Evolutionary conservation across 2,888 invertebrate genomes (phyloP).

Genomic region (Halocaridina rubra): DNA sequence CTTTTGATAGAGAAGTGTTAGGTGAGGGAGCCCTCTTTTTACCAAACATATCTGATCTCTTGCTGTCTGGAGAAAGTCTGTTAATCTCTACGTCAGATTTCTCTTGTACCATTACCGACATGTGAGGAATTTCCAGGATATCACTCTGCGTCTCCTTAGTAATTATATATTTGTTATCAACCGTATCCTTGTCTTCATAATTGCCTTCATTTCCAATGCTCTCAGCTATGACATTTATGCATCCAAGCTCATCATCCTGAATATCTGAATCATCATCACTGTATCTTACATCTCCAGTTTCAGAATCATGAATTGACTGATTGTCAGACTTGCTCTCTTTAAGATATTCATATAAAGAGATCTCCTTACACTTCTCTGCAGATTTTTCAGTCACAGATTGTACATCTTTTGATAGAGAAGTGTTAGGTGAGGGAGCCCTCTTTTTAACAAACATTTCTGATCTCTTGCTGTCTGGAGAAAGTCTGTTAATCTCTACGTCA

Average conservation of each 20-base stretch:
- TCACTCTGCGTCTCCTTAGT: not conserved
- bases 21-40: constrained; percentile 58
- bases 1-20: constrained; percentile 49
- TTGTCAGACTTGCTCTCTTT: too few relatives aligned
- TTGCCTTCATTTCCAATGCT: not conserved
- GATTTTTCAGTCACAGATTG: constrained; percentile 30
- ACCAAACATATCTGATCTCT: not conserved
- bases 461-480: not conserved
- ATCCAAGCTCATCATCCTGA: not conserved
- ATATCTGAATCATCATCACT: not conserved
- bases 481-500: too few relatives aligned
- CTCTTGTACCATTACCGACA: too few relatives aligned
- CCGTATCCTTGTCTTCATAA: not conserved
- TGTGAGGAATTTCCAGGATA: too few relatives aligned
- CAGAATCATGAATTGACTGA: not conserved
- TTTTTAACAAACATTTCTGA: constrained; percentile 18
- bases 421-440: constrained; percentile 55
- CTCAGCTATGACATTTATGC: not conserved
- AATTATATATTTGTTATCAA: not conserved
- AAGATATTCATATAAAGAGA: too few relatives aligned
- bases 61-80: not conserved
- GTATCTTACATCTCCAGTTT: not conserved
- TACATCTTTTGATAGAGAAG: constrained; percentile 53
- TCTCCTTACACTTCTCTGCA: constrained; percentile 1
- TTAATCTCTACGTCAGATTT: too few relatives aligned